These are phyloP conservation scores for Zaprionus davidi DNA, from an alignment of 1,140 invertebrate genomes.

Conservation along the genomic window DNA sequence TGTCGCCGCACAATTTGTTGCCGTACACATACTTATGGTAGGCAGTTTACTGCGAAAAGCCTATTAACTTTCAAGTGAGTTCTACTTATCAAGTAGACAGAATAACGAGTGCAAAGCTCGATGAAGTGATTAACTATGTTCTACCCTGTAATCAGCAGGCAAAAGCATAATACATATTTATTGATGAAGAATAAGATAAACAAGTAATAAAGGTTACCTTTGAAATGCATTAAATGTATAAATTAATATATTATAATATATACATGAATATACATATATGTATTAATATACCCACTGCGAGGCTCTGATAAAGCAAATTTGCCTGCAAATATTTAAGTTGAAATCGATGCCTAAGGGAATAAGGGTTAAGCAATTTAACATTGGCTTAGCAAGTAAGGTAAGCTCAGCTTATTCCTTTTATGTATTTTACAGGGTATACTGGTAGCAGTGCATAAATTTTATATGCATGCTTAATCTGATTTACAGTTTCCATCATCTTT, in stretches of 20 bases:
- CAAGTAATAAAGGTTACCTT: too few species aligned
- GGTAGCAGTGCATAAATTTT: too few species aligned
- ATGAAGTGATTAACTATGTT: background rate
- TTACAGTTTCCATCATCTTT: background rate
- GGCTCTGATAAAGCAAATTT: background rate
- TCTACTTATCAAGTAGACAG: background rate
- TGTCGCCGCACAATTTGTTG: slow-evolving; percentile 15
- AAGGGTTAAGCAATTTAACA: background rate
- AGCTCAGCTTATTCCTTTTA: too few species aligned
- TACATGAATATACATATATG: too few species aligned
- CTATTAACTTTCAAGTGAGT: background rate
- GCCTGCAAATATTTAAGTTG: background rate
- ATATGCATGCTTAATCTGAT: background rate
- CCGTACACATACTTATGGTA: background rate
- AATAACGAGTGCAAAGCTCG: background rate
- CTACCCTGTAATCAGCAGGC: background rate
- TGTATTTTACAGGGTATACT: background rate
- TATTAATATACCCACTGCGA: too few species aligned
- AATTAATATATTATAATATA: too few species aligned
- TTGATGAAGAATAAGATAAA: background rate
- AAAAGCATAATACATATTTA: background rate
- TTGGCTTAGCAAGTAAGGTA: too few species aligned
- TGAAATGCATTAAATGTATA: too few species aligned
- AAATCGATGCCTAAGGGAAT: background rate
- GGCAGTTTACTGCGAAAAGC: background rate